These are phyloP conservation scores for Crematogaster levior DNA, from an alignment of 2,888 invertebrate genomes.

Conservation along the genomic window DNA sequence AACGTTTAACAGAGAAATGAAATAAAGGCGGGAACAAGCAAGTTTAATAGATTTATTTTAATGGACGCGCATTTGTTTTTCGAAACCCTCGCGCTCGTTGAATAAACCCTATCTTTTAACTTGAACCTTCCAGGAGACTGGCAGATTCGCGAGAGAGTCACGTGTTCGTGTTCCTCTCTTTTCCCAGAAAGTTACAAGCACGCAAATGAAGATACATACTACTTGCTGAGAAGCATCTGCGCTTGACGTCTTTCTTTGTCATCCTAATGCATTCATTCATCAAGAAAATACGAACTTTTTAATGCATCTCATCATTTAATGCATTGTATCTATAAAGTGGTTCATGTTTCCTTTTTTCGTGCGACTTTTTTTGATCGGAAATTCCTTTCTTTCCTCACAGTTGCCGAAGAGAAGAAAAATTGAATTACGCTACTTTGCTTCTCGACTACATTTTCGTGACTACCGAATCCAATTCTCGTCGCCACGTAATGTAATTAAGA, in stretches of 20 bases:
- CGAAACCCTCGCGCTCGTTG: neutral
- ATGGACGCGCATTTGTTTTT: neutral
- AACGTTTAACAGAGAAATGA: neutral
- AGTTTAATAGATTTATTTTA: neutral
- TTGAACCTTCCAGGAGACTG: neutral
- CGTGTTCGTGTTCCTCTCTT: neutral
- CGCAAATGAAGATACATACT: conserved; percentile 26
- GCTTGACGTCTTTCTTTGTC: conserved; percentile 42
- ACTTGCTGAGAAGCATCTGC: neutral
- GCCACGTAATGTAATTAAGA: conserved; percentile 1
- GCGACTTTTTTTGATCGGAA: conserved; percentile 2
- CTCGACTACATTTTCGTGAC: neutral
- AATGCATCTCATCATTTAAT: conserved; percentile 30
- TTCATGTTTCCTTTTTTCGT: neutral
- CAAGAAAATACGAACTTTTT: conserved; percentile 38
- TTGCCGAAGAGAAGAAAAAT: neutral
- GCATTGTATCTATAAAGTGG: conserved; percentile 17
- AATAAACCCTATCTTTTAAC: neutral
- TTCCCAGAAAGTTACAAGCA: conserved; percentile 15
- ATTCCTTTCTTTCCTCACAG: neutral
- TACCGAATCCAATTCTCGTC: neutral
- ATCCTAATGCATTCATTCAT: conserved; percentile 31
- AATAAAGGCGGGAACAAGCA: neutral
- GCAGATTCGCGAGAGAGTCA: conserved; percentile 1
- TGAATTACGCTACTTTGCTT: neutral